Percentiles rank a stretch among this genome's conserved stretches.
Evolutionary conservation across 1,140 invertebrate species (phyloP).

Genomic region (Drosophila lowei): DNA sequence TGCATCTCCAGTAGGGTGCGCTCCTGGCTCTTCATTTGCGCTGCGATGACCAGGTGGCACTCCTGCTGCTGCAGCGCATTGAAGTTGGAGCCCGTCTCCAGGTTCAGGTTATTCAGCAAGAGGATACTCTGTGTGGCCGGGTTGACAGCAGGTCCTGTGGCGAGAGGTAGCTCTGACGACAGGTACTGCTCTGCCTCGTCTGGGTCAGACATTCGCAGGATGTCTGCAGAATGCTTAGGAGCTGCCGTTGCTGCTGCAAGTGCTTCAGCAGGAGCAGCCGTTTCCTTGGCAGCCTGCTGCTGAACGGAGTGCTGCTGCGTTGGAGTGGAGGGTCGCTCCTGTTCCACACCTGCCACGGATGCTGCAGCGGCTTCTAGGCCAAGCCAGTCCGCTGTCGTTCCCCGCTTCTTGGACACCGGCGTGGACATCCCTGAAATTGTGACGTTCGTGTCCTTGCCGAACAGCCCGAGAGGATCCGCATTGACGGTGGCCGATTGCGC

Average conservation of each 20-base stretch:
- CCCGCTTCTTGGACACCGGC: conserved; percentile 62
- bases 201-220: conserved; percentile 36
- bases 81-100: conserved; percentile 83
- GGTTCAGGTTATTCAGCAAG: conserved; percentile 61
- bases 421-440: conserved; percentile 69
- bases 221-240: conserved; percentile 8
- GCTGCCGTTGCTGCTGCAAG: not conserved
- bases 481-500: conserved; percentile 55
- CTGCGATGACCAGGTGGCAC: conserved; percentile 83
- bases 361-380: conserved; percentile 50
- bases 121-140: conserved; percentile 62
- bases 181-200: conserved; percentile 25
- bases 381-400: conserved; percentile 76
- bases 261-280: not conserved
- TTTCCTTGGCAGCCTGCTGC: conserved; percentile 8
- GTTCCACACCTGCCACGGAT: conserved; percentile 21
- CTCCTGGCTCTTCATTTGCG: conserved; percentile 84
- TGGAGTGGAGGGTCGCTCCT: conserved; percentile 31
- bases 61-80: conserved; percentile 84
- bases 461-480: conserved; percentile 72
- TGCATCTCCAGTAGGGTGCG: conserved; percentile 83
- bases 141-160: conserved; percentile 1
- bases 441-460: conserved; percentile 60
- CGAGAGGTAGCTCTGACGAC: not conserved
- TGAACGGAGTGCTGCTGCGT: not conserved